Evolutionary conservation across 1,140 invertebrate genomes (phyloP), one percentile per base, ranked within the genome.

Genomic region (Hermatobates lingyangjiaoensis): DNA sequence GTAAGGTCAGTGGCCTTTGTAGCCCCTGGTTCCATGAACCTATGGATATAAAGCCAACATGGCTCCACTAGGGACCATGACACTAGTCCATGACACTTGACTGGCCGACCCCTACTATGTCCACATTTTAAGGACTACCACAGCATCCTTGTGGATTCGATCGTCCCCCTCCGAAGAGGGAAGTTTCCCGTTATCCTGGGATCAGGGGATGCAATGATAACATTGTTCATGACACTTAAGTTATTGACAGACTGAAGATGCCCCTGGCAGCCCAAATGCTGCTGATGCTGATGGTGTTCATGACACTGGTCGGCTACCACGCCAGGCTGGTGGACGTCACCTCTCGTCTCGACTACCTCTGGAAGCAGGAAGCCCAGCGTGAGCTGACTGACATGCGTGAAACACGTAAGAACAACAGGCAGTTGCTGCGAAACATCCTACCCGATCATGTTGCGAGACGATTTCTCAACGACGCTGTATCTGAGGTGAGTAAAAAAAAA

Each of bases 401-500:
- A 58, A 85, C 85, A 3, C 72, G 83, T 42, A 76, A 83, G 53
- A 87, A 87, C 57, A 92, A 92, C 61, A 75, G 81, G 55, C 83
- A 89, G 59, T 68, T 91, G 0, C 64, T 89, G 39, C 84, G 89
- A 60, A 97, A 98, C 62, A 96, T 98, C 60, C 68, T 98, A 20
- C 95, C 95, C 0, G 86, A 90, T 65, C 92, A 96, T 64, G 93
- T 98, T 7, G 92, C 93, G 1, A 75, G 79, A 55, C 90, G 95
- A 64, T 97, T 97, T 68, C 74, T 98, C 70, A 79, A 66, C 73
- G 76, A 77, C 61, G 68, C 77, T 59, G 74, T 77, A 55, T 74
- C 77, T 20, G 82, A 87, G 65, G 80, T 83, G 62, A 57, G 45
- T 53, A 7, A 5, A n/a, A n/a, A n/a, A n/a, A n/a, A n/a, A n/a